These are phyloP conservation scores for Panthera uncia DNA, from an alignment of 2,113 vertebrate genomes.

Conservation along the genomic window DNA sequence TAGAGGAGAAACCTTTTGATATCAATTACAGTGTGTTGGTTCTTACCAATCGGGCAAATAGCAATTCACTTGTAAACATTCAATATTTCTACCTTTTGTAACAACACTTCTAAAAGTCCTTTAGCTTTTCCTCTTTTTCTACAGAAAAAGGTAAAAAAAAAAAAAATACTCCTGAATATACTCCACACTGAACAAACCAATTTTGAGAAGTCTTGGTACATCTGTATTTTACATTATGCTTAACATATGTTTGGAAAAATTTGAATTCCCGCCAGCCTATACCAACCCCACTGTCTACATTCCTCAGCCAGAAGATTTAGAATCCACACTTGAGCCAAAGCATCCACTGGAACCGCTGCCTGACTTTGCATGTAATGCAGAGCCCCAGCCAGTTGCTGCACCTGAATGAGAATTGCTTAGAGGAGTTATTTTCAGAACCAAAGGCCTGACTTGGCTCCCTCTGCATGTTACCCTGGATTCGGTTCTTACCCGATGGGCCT, in stretches of 20 bases:
- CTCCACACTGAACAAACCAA: constrained; percentile 82
- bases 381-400: constrained; percentile 93
- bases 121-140: constrained; percentile 89
- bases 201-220: constrained; percentile 84
- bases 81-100: constrained; percentile 86
- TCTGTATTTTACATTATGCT: constrained; percentile 94
- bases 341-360: constrained; percentile 93
- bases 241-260: constrained; percentile 93
- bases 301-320: constrained; percentile 97
- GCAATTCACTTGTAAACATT: constrained; percentile 88
- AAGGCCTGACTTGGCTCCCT: constrained; percentile 94
- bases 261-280: constrained; percentile 83
- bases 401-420: constrained; percentile 92
- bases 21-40: constrained; percentile 84
- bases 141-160: constrained; percentile 91
- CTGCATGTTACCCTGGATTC: constrained; percentile 91
- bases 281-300: constrained; percentile 89
- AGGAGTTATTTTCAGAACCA: constrained; percentile 92
- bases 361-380: constrained; percentile 90
- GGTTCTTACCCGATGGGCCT: constrained; percentile 89
- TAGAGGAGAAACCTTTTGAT: constrained; percentile 79
- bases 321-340: constrained; percentile 97
- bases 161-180: constrained; percentile 90
- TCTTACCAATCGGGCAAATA: constrained; percentile 87
- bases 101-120: constrained; percentile 90